Evolutionary conservation across 2,797 vertebrate species (phyloP), one percentile per base, ranked within the genome.

Genomic region (Clarias pachynema): DNA sequence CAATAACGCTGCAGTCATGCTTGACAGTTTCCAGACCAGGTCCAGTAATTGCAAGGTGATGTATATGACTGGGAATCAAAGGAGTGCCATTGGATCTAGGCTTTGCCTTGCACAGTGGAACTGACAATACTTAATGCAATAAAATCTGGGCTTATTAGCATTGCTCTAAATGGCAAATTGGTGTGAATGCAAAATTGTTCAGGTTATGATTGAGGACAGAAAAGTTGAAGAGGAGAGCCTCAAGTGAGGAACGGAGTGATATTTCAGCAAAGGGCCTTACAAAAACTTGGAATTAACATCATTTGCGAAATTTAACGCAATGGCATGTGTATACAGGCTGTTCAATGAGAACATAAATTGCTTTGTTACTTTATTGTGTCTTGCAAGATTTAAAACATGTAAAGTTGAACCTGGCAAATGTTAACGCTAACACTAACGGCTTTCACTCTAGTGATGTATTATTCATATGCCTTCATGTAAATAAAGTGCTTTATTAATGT

Each of bases 1-100:
- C 93, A 94, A 93, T 94, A 94, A 91, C 90, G 92, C 93, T 87
- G 93, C 92, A 94, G 94, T 94, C 95, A 94, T 94, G 94, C 94
- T 94, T 94, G 94, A 94, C 93, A 93, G 94, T 94, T 94, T 94
- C 93, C 93, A 94, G 94, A 95, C 93, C 93, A 93, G 92, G 92
- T 93, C 93, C 92, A 91, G 92, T 95, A 95, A 96, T 95, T 96
- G 93, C 92, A 91, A 94, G 93, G 94, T 94, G 94, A 95, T 95
- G 93, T 94, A 94, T 95, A 93, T 94, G 92, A 94, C 93, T 94
- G 91, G 79, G 91, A 95, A 95, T 94, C 92, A 94, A 94, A 94
- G 86, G 86, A 88, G 80, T 68, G 16, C 63, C 86, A 84, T 57
- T 82, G 85, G 87, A 87, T 80, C 90, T 88, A 87, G 89, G 91